A percentile compares a stretch with the other conserved stretches of the same genome.
Conservation (phyloP, 2,888 invertebrate genomes). For the Patella ulyssiponensis region DNA sequence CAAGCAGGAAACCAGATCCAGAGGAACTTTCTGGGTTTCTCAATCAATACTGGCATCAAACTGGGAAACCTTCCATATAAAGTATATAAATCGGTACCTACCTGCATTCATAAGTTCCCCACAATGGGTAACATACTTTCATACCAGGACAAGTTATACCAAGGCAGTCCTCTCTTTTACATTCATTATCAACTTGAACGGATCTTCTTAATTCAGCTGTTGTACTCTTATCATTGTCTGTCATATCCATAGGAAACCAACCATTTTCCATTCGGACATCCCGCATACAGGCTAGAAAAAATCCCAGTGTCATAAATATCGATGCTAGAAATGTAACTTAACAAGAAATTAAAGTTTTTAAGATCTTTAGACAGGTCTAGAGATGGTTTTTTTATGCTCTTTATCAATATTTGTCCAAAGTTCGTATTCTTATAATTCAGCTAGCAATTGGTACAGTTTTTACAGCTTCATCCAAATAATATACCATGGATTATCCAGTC, state of each 20-base stretch:
- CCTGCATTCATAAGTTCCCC: slow-evolving; percentile 99
- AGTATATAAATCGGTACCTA: slow-evolving; percentile 68
- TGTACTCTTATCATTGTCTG: slow-evolving; percentile 76
- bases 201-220: slow-evolving; percentile 97
- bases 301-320: background rate
- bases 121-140: slow-evolving; percentile 92
- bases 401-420: no score
- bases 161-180: slow-evolving; percentile 79
- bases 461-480: no score
- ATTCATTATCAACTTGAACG: slow-evolving; percentile 90
- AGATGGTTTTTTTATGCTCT: no score
- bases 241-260: slow-evolving; percentile 84
- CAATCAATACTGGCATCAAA: no score
- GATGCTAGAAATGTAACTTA: background rate
- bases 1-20: no score
- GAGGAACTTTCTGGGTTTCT: no score
- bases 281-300: slow-evolving; percentile 80
- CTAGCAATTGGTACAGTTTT: no score
- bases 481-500: no score
- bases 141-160: slow-evolving; percentile 68
- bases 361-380: no score
- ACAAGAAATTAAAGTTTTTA: no score
- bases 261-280: slow-evolving; percentile 93
- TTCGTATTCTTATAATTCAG: no score
- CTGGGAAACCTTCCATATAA: slow-evolving; percentile 50